Conservation (phyloP, 2,113 vertebrate species). For the Acanthisitta chloris region DNA sequence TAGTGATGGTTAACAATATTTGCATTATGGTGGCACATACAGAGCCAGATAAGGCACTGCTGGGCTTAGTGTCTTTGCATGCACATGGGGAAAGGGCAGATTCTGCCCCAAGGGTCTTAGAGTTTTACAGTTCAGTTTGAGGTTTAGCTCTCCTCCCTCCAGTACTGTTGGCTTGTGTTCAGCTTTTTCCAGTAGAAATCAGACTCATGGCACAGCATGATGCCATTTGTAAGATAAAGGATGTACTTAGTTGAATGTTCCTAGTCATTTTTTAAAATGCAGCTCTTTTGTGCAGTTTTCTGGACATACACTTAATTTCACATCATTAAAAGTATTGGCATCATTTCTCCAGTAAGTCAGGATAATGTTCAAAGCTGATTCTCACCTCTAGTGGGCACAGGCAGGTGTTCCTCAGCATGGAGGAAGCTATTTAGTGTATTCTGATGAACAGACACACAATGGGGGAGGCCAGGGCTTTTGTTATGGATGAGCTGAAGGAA, state of each 20-base stretch:
- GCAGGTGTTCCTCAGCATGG: constrained; percentile 34
- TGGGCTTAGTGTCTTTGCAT: neutral
- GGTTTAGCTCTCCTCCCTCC: neutral
- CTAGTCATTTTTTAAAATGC: neutral
- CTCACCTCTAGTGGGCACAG: neutral
- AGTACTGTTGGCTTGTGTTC: neutral
- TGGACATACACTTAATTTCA: neutral
- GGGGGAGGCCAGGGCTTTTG: neutral
- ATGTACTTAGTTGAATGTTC: neutral
- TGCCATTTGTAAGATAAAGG: neutral
- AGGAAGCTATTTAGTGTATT: constrained; percentile 2
- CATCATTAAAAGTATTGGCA: neutral
- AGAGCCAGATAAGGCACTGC: neutral
- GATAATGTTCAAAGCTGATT: neutral
- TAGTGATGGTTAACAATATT: neutral
- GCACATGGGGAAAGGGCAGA: neutral
- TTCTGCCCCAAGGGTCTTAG: neutral
- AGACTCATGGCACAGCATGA: neutral
- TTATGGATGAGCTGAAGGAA: constrained; percentile 15
- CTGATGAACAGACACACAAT: neutral
- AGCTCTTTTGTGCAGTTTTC: neutral
- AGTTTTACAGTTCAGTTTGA: neutral
- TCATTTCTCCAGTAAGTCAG: neutral
- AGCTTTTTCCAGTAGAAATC: neutral
- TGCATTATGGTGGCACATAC: neutral